Percentiles rank a stretch among this genome's conserved stretches.
These are phyloP conservation scores for Pachypeltis micranthus DNA, from an alignment of 1,140 invertebrate genomes.

Conservation along the genomic window DNA sequence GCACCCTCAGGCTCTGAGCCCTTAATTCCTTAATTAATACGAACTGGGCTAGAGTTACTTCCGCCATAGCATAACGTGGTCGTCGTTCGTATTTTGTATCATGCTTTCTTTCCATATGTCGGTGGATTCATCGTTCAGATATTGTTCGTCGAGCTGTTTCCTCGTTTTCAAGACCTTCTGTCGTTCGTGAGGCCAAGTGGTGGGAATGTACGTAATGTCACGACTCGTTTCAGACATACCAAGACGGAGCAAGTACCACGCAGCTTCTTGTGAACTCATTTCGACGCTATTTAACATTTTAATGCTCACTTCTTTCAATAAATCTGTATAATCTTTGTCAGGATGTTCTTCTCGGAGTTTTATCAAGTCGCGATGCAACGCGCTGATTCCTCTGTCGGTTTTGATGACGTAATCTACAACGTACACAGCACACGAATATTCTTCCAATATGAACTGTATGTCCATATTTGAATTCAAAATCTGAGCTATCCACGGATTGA, in stretches of 20 bases:
- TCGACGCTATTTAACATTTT: constrained; percentile 35
- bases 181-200: constrained; percentile 11
- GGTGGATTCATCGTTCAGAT: constrained; percentile 20
- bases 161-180: constrained; percentile 11
- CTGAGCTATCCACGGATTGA: constrained; percentile 32
- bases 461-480: constrained; percentile 33
- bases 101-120: constrained; percentile 31
- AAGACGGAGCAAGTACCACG: constrained; percentile 33
- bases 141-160: constrained; percentile 15
- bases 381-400: constrained; percentile 33
- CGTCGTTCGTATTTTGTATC: constrained; percentile 22
- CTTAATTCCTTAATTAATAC: too few species aligned
- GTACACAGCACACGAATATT: constrained; percentile 33
- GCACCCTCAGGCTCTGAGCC: too few species aligned
- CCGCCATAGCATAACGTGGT: constrained; percentile 28
- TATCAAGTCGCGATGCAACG: constrained; percentile 31
- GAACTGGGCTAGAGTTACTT: constrained; percentile 33
- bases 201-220: constrained; percentile 29
- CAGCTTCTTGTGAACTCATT: constrained; percentile 36
- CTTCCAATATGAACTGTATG: constrained; percentile 35
- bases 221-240: constrained; percentile 26
- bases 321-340: constrained; percentile 23
- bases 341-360: constrained; percentile 32
- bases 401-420: constrained; percentile 35
- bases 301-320: constrained; percentile 31